Conservation (phyloP, 2,113 vertebrate species). For the Halichoeres trimaculatus region DNA sequence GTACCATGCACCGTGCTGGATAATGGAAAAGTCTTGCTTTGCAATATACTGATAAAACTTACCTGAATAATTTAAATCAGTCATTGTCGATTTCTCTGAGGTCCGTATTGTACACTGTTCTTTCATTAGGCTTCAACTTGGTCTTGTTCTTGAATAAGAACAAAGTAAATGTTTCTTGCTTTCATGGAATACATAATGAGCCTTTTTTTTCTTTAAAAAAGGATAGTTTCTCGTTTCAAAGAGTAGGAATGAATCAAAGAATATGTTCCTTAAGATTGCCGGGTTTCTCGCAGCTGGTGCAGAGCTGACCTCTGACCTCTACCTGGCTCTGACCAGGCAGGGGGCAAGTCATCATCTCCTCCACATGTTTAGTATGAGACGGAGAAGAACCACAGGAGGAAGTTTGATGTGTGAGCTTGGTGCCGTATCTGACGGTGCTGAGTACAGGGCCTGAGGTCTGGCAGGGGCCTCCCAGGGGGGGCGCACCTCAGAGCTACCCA, state of each 20-base stretch:
- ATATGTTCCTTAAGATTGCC: not conserved
- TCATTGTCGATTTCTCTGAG: not conserved
- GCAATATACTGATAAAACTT: not conserved
- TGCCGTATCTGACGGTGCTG: conserved; percentile 24
- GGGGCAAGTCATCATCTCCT: conserved; percentile 23
- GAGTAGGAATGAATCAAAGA: not conserved
- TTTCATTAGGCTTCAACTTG: conserved; percentile 1
- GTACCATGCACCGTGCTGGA: not conserved
- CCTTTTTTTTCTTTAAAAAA: not conserved
- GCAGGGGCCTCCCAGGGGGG: conserved; percentile 27
- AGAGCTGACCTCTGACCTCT: conserved; percentile 42
- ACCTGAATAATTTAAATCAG: conserved; percentile 18
- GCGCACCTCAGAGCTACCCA: conserved; percentile 44
- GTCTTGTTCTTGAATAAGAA: not conserved
- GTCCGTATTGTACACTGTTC: not conserved
- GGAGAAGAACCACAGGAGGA: conserved; percentile 27
- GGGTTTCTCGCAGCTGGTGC: conserved; percentile 18
- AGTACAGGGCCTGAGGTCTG: conserved; percentile 38
- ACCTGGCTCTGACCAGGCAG: conserved; percentile 20
- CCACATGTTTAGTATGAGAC: conserved; percentile 8
- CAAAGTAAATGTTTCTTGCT: not conserved
- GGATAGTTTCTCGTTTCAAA: not conserved
- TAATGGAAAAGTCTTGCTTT: conserved; percentile 5
- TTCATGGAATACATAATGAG: too few species aligned
- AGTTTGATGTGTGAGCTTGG: conserved; percentile 39